Evolutionary conservation across 1,140 invertebrate genomes (phyloP).

Genomic region (Dendroctonus valens): DNA sequence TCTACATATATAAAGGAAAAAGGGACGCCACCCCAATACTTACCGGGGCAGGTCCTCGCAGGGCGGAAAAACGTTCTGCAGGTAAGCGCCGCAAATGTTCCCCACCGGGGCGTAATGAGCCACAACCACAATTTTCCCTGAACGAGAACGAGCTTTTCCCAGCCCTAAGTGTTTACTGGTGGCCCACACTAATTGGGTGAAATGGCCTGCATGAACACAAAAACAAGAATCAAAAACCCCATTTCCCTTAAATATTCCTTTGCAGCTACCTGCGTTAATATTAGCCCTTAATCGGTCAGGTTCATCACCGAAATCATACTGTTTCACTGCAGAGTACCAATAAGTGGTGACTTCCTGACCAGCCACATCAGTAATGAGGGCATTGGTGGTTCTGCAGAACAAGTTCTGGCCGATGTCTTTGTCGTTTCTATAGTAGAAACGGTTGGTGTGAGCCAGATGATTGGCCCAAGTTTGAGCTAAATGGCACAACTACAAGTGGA

Average conservation of each 20-base stretch:
- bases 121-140: conserved; percentile 76
- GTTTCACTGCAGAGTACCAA: conserved; percentile 79
- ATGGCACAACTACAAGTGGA: conserved; percentile 65
- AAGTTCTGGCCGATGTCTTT: conserved; percentile 74
- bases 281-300: conserved; percentile 71
- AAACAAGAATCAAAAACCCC: not conserved
- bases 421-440: conserved; percentile 73
- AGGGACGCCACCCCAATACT: not conserved
- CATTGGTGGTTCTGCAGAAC: conserved; percentile 68
- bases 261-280: conserved; percentile 72
- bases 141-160: conserved; percentile 73
- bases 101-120: conserved; percentile 78
- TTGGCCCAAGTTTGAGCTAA: conserved; percentile 84
- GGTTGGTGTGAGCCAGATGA: conserved; percentile 74
- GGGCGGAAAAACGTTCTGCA: conserved; percentile 74
- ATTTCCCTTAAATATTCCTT: not conserved
- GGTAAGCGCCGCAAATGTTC: conserved; percentile 73
- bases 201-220: conserved; percentile 65
- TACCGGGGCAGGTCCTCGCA: conserved; percentile 37
- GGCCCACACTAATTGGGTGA: conserved; percentile 89
- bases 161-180: conserved; percentile 75
- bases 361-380: conserved; percentile 63
- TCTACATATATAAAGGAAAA: not conserved
- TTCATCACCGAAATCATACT: conserved; percentile 71
- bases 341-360: conserved; percentile 82